Percentiles rank a stretch among this genome's conserved stretches.
These are phyloP conservation scores for Drosophila putrida DNA, from an alignment of 2,888 invertebrate species.

Conservation along the genomic window DNA sequence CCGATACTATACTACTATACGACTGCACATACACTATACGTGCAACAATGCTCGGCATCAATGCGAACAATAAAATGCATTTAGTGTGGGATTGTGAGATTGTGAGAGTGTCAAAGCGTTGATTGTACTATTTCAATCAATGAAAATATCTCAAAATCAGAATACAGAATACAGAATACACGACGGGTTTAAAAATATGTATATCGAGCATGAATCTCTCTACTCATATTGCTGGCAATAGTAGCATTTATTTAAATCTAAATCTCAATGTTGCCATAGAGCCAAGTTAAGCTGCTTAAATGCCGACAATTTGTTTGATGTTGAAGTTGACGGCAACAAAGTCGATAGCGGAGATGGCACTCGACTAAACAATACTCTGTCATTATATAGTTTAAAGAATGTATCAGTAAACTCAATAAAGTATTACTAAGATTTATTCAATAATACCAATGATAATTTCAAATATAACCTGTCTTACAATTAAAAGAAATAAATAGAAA, in stretches of 20 bases:
- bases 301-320: constrained; percentile 24
- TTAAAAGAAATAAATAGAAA: no score
- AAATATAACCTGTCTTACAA: no score
- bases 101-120: background rate
- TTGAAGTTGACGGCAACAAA: constrained; percentile 1
- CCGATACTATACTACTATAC: no score
- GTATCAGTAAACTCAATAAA: no score
- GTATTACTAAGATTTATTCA: no score
- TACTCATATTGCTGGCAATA: background rate
- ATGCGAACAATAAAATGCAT: constrained; percentile 22
- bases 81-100: background rate
- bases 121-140: constrained; percentile 31
- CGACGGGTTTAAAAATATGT: constrained; percentile 4
- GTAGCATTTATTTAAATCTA: constrained; percentile 8
- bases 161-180: constrained; percentile 2
- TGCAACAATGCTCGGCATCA: constrained; percentile 26
- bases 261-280: constrained; percentile 22
- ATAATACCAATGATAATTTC: no score
- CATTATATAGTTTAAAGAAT: no score
- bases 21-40: background rate
- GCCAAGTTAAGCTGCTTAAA: constrained; percentile 31
- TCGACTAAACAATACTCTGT: background rate
- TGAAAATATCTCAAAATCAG: constrained; percentile 21
- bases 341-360: no score
- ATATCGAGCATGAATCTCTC: constrained; percentile 19